Base-by-base conservation (phyloP, 2,113 vertebrate genomes). In the Actinemys pallida region DNA sequence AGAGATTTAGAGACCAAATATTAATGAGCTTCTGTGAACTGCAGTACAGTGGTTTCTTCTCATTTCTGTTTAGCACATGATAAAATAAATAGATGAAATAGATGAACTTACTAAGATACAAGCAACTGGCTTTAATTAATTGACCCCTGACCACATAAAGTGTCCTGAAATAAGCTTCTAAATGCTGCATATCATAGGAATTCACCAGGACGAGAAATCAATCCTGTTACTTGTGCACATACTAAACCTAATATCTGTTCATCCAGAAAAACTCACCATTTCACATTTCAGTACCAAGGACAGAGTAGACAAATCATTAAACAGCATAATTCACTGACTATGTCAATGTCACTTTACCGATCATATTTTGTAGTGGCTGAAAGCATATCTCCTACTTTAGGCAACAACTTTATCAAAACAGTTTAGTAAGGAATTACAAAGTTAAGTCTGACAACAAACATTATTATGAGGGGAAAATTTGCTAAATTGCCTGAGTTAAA, bases 201-300 rank as follows among this genome's bases (percentile, higher is more conserved):
- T 22, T 17, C 24, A 53, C 29, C 42, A 86, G 24, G 81, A 8
- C 3, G 19, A 50, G 47, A 49, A 59, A 31, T 3, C n/a, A 17
- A 52, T 27, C 52, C 19, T 42, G 27, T 47, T 39, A 24, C n/a
- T 86, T 81, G 35, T 20, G 39, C 42, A 52, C 27, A 82, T n/a
- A 72, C 31, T 62, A 27, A 65, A 62, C 54, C 12, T 11, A 69
- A 49, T 54, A 20, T 25, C 17, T 47, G 13, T 45, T 59, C n/a
- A 72, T 52, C 29, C 11, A n/a, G 14, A 47, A 10, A 76, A 83
- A 87, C 8, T 82, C 85, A 83, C 20, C 54, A 42, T 65, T 86
- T 87, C 52, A 45, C 59, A 78, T 87, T 92, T 92, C 90, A 92
- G 96, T 82, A 97, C 96, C 90, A 54, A 57, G 94, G 96, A 97